Base-by-base conservation (phyloP, 1,140 invertebrate genomes). In the Drosophila subpulchrella region DNA sequence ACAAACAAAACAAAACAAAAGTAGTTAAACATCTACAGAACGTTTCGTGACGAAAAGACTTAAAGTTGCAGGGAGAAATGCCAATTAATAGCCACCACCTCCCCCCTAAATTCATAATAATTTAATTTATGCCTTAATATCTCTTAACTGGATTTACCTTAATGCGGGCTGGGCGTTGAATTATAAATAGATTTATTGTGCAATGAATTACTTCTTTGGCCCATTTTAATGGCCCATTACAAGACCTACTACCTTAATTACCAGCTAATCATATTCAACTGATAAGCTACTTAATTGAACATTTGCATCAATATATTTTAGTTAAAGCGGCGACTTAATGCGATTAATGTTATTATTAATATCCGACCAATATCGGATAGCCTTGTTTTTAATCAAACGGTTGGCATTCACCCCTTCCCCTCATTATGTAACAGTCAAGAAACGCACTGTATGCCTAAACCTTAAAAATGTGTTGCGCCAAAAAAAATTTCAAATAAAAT, bases 31-130 rank as follows among this genome's bases (percentile, higher is more conserved):
- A 41, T 42, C 20, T 39, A 6, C 39, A 57, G 39, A 30, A 44
- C 55, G 55, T 57, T 57, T 57, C 39, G 50, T 60, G 58, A 24
- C 58, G 32, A 54, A 55, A 24, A 38, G 36, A 55, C 58, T 56
- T 39, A 36, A 56, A 39, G 51, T 61, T 61, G 58, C 39, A 44
- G 55, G 44, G 10, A 39, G 53, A 27, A 13, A 78, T 55, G 57
- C 57, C 42, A 42, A 53, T 53, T 54, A 47, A 48, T 8, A 62
- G 34, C 12, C 51, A 57, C 15, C 39, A n/a, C n/a, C 36, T 11
- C 15, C 15, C 53, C 17, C 53, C 11, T 30, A n/a, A 61, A 58
- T 58, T 15, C 53, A 39, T 20, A 20, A n/a, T 61, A 11, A 20
- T 58, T 61, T 61, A 32, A 41, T 39, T 42, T 42, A 42, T 6